Evolutionary conservation across 2,888 invertebrate genomes (phyloP).

Genomic region (Pecten maximus): DNA sequence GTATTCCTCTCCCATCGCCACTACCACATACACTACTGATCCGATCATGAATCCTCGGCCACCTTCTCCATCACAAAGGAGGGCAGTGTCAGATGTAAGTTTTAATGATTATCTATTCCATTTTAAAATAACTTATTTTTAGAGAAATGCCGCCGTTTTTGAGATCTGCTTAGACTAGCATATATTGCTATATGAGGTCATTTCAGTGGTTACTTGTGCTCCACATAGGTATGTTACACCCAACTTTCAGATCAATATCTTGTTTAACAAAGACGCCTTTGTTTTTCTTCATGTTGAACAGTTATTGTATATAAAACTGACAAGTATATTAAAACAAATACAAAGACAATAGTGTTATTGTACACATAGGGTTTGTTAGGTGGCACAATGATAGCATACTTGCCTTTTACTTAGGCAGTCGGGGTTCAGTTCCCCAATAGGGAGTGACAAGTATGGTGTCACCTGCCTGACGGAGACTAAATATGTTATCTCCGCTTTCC

Average conservation of each 20-base stretch:
- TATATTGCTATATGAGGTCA: neutral
- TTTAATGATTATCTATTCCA: neutral
- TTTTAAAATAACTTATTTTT: neutral
- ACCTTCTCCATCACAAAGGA: conserved; percentile 63
- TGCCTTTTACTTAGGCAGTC: too few relatives aligned
- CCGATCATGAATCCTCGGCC: conserved; percentile 63
- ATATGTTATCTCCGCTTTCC: too few relatives aligned
- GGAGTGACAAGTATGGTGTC: too few relatives aligned
- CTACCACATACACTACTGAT: conserved; percentile 36
- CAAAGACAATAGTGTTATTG: neutral
- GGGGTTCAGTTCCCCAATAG: too few relatives aligned
- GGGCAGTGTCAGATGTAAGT: conserved; percentile 61
- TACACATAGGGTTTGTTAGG: neutral
- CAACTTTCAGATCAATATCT: neutral
- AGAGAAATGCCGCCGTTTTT: conserved; percentile 35
- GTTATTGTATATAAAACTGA: too few relatives aligned
- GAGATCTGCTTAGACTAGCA: conserved; percentile 29
- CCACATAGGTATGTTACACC: neutral
- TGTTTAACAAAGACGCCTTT: neutral
- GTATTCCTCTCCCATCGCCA: conserved; percentile 51
- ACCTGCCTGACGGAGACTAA: too few relatives aligned
- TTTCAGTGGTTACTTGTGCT: neutral
- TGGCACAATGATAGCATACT: too few relatives aligned
- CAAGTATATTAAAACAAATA: neutral
- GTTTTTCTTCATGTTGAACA: too few relatives aligned